Percentiles rank a stretch among this genome's conserved stretches.
Conservation (phyloP, 2,797 vertebrate genomes). For the Cephalopachus bancanus region DNA sequence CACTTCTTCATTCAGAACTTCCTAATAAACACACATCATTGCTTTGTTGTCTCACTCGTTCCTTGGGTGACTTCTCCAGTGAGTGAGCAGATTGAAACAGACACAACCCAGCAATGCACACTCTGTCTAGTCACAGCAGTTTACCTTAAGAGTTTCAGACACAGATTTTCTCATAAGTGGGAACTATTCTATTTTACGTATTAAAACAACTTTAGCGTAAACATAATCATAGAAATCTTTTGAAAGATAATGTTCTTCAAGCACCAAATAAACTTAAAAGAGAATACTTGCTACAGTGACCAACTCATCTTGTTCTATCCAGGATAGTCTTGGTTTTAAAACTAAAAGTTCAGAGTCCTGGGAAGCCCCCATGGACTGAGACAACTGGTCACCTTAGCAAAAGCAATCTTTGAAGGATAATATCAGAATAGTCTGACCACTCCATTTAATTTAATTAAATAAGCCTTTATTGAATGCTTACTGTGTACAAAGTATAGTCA, state of each 20-base stretch:
- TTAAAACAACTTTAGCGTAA: conserved; percentile 58
- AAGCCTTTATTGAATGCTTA: not conserved
- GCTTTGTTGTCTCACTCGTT: not conserved
- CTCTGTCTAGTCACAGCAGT: not conserved
- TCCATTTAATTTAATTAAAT: not conserved
- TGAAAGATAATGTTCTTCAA: conserved; percentile 35
- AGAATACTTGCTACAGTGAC: not conserved
- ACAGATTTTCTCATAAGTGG: not conserved
- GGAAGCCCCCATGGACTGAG: not conserved
- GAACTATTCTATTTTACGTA: not conserved
- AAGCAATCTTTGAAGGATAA: not conserved
- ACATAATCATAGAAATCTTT: conserved; percentile 21
- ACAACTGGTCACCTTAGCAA: not conserved
- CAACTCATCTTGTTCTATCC: not conserved
- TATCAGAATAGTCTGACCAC: not conserved
- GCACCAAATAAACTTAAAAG: not conserved
- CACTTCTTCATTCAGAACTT: not conserved
- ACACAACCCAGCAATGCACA: not conserved
- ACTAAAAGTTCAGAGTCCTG: not conserved
- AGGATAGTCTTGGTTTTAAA: not conserved
- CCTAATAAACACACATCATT: not conserved
- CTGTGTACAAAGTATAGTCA: not conserved
- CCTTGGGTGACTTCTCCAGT: not conserved
- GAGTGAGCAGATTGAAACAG: not conserved
- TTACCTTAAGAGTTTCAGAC: not conserved